phyloP scores from a whole-genome alignment of 1,140 invertebrate species.

The Saccostrea cuccullata region DNA sequence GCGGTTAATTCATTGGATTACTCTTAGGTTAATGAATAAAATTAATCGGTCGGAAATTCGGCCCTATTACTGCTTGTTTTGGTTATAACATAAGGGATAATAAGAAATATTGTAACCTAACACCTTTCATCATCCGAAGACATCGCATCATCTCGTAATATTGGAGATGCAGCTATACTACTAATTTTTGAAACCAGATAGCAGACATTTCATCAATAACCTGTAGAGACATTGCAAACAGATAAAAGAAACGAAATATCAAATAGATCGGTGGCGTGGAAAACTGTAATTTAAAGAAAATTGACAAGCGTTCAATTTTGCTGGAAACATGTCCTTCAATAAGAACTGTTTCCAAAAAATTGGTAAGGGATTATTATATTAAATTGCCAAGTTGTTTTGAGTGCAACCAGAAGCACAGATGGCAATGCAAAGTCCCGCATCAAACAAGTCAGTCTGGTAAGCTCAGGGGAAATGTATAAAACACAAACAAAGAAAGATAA shows the following conservation, averaged over 20 bases:
- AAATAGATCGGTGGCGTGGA: slow-evolving; percentile 14
- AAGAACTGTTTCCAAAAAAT: slow-evolving; percentile 10
- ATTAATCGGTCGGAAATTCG: slow-evolving; percentile 35
- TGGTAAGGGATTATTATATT: slow-evolving; percentile 25
- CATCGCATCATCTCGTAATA: slow-evolving; percentile 35
- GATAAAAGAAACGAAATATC: slow-evolving; percentile 35
- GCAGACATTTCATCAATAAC: slow-evolving; percentile 31
- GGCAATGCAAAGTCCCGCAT: neutral
- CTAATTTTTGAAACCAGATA: slow-evolving; percentile 36
- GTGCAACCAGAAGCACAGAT: slow-evolving; percentile 11
- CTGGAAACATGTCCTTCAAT: slow-evolving; percentile 18
- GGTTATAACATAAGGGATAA: neutral
- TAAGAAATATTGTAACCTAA: slow-evolving; percentile 24
- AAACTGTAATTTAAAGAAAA: slow-evolving; percentile 35
- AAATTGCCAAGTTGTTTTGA: slow-evolving; percentile 4
- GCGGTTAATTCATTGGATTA: slow-evolving; percentile 37
- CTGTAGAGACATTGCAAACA: slow-evolving; percentile 13
- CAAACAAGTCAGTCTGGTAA: neutral
- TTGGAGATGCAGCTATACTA: slow-evolving; percentile 24
- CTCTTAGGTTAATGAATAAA: slow-evolving; percentile 32
- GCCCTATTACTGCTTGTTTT: slow-evolving; percentile 4
- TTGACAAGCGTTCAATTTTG: slow-evolving; percentile 30
- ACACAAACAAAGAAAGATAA: slow-evolving; percentile 18
- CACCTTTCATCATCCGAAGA: slow-evolving; percentile 33
- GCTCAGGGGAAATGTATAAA: neutral